Percentiles rank a stretch among this genome's conserved stretches.
Evolutionary conservation across 2,888 invertebrate species (phyloP).

Genomic region (Chymomyza amoena): DNA sequence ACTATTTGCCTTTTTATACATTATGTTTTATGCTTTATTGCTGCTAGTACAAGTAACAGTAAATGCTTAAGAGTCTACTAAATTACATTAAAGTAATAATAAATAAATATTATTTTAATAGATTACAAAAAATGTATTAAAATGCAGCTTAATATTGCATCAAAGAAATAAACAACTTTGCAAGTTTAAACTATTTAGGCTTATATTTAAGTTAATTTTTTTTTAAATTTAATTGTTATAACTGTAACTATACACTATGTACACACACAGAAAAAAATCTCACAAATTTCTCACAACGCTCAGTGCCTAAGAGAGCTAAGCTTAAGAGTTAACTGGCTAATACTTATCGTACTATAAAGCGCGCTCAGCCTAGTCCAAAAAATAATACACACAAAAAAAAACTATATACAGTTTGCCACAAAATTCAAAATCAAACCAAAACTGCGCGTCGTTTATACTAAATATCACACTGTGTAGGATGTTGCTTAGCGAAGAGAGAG

Average conservation of each 20-base stretch:
- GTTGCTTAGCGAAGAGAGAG: slow-evolving; percentile 57
- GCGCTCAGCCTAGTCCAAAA: background rate
- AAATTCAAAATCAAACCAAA: slow-evolving; percentile 23
- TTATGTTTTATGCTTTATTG: slow-evolving; percentile 60
- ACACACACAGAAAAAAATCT: slow-evolving; percentile 25
- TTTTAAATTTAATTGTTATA: slow-evolving; percentile 45
- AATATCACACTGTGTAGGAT: slow-evolving; percentile 79
- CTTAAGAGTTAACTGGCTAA: background rate
- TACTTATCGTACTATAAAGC: background rate
- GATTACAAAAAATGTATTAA: slow-evolving; percentile 10
- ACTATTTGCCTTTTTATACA: background rate
- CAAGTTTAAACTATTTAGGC: background rate
- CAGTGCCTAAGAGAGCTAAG: background rate
- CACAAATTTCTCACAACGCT: background rate
- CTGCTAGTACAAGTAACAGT: slow-evolving; percentile 58
- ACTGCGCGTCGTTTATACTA: slow-evolving; percentile 69
- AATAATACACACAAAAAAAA: background rate
- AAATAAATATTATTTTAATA: slow-evolving; percentile 60
- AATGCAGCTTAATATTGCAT: background rate
- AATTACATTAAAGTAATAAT: slow-evolving; percentile 46
- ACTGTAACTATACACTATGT: slow-evolving; percentile 61
- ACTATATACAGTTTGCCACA: slow-evolving; percentile 9
- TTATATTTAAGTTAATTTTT: background rate
- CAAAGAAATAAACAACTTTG: background rate
- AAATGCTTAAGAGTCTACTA: slow-evolving; percentile 42